Conservation (phyloP, 2,113 vertebrate species). For the Mungos mungo region DNA sequence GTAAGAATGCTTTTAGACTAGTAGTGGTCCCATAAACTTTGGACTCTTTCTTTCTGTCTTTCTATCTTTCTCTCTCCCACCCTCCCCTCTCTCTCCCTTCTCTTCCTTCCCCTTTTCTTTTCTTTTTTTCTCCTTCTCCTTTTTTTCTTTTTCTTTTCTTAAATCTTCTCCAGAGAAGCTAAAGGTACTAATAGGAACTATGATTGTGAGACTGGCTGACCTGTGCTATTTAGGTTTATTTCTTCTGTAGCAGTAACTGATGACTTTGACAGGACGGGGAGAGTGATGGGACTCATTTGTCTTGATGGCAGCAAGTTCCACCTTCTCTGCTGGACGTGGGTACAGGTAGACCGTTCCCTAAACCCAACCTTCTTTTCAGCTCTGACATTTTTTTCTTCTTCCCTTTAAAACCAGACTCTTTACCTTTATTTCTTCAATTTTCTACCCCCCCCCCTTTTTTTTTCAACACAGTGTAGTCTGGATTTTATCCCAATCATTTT, state of each 20-base stretch:
- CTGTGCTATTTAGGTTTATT: background rate
- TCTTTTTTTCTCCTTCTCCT: background rate
- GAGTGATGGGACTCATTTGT: background rate
- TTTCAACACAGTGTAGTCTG: background rate
- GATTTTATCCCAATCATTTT: background rate
- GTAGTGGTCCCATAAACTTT: background rate
- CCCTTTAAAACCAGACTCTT: background rate
- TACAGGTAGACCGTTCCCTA: background rate
- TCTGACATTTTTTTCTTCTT: background rate
- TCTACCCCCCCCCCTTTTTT: background rate
- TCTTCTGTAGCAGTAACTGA: background rate
- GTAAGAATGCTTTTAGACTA: background rate
- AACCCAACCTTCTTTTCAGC: background rate
- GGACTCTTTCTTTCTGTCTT: background rate
- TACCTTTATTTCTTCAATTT: background rate
- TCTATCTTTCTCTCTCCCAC: no score
- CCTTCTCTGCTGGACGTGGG: background rate
- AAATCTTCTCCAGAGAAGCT: background rate
- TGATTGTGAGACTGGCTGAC: background rate
- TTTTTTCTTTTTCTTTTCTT: background rate
- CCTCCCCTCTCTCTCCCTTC: no score
- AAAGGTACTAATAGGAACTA: background rate
- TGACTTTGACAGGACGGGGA: background rate
- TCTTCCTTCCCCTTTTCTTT: background rate
- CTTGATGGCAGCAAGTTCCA: background rate